These are phyloP conservation scores for Lepetodrilus schrolli DNA, from an alignment of 2,888 invertebrate species.

Conservation along the genomic window DNA sequence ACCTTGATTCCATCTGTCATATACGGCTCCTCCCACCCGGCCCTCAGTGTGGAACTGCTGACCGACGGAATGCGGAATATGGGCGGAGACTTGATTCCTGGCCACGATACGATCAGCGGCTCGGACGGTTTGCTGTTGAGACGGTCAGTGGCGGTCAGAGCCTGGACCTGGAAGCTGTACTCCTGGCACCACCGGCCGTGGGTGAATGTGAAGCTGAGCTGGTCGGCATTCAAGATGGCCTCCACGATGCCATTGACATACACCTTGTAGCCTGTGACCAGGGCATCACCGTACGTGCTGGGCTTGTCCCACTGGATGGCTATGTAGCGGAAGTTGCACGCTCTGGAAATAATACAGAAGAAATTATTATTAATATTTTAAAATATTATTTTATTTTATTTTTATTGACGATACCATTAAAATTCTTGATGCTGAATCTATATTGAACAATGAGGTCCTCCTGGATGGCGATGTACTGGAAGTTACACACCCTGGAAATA, in stretches of 20 bases:
- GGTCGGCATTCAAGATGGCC: conserved; percentile 68
- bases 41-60: conserved; percentile 67
- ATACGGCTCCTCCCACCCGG: conserved; percentile 72
- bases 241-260: conserved; percentile 75
- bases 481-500: too few relatives aligned
- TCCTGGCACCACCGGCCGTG: conserved; percentile 74
- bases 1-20: conserved; percentile 73
- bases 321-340: conserved; percentile 75
- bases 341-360: conserved; percentile 66
- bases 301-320: conserved; percentile 75
- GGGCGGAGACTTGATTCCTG: conserved; percentile 69
- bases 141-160: conserved; percentile 68
- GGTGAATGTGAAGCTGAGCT: conserved; percentile 71
- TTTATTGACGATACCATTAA: too few relatives aligned
- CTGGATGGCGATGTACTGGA: too few relatives aligned
- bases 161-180: conserved; percentile 75
- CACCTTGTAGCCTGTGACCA: conserved; percentile 74
- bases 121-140: conserved; percentile 74
- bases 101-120: conserved; percentile 74
- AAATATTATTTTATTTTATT: too few relatives aligned
- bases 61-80: conserved; percentile 66
- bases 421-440: too few relatives aligned
- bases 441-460: too few relatives aligned
- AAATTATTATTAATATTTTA: too few relatives aligned
- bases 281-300: conserved; percentile 72